Evolutionary conservation across 1,140 invertebrate genomes (phyloP).

Genomic region (Eufriesea mexicana): DNA sequence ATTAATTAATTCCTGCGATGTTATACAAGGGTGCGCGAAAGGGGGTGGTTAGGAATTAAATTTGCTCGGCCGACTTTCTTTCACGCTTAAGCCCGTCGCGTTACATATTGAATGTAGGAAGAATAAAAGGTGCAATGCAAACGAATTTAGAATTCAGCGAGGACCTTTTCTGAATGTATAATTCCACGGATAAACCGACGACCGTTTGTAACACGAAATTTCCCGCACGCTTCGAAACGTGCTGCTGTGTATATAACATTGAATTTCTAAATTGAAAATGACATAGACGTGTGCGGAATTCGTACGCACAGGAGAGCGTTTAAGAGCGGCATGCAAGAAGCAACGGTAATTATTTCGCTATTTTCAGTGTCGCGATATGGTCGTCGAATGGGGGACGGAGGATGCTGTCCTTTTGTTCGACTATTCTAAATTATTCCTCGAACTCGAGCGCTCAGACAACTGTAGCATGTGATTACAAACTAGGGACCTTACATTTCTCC

Average conservation of each 20-base stretch:
- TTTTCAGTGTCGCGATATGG: not conserved
- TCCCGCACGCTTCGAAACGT: constrained; percentile 11
- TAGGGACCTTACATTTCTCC: constrained; percentile 52
- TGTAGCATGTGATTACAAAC: constrained; percentile 38
- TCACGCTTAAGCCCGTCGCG: constrained; percentile 17
- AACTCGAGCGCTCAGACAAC: not conserved
- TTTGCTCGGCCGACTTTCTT: constrained; percentile 34
- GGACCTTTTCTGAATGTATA: constrained; percentile 47
- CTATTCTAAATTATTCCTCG: constrained; percentile 1
- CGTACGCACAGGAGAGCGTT: not conserved
- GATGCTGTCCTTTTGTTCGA: not conserved
- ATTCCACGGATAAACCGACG: constrained; percentile 31
- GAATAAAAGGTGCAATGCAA: constrained; percentile 42
- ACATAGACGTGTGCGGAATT: constrained; percentile 24
- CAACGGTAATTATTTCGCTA: constrained; percentile 21
- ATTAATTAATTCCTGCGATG: constrained; percentile 66
- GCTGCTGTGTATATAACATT: constrained; percentile 20
- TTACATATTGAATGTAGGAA: constrained; percentile 40
- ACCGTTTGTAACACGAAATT: constrained; percentile 22
- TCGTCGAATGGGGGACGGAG: too few species aligned
- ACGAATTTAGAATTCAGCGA: constrained; percentile 48
- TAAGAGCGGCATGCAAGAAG: not conserved
- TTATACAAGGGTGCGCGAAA: not conserved
- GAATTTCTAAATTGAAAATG: constrained; percentile 41
- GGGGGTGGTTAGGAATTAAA: constrained; percentile 23